Conservation (phyloP, 2,797 vertebrate species). For the Gambelia wislizenii region DNA sequence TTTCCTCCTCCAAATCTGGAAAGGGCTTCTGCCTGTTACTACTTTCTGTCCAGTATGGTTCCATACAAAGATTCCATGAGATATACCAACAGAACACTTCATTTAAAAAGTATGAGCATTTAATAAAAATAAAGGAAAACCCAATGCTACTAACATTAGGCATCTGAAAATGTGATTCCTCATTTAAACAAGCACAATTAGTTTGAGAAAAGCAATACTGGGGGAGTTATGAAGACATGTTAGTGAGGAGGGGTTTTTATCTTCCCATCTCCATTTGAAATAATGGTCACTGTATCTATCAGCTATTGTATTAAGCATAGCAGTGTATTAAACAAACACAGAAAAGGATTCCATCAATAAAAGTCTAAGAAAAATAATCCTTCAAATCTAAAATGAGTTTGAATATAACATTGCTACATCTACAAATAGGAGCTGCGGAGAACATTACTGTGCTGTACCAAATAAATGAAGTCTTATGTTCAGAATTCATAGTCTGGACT, state of each 20-base stretch:
- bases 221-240: slow-evolving; percentile 20
- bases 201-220: not conserved
- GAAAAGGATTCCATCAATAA: slow-evolving; percentile 43
- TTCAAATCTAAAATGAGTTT: slow-evolving; percentile 53
- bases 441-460: slow-evolving; percentile 69
- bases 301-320: slow-evolving; percentile 40
- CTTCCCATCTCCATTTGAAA: slow-evolving; percentile 20
- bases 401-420: slow-evolving; percentile 57
- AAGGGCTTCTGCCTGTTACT: not conserved
- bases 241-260: not conserved
- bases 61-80: not conserved
- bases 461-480: slow-evolving; percentile 68
- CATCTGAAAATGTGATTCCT: not conserved
- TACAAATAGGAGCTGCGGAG: slow-evolving; percentile 74
- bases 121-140: not conserved
- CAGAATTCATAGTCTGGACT: slow-evolving; percentile 77
- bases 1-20: not conserved
- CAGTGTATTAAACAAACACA: slow-evolving; percentile 32
- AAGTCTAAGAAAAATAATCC: slow-evolving; percentile 14
- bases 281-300: slow-evolving; percentile 28
- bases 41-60: not conserved
- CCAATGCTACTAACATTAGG: not conserved
- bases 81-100: not conserved
- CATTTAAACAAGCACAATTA: not conserved
- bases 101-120: not conserved